Base-by-base conservation (phyloP, 2,888 invertebrate genomes). In the Chouioia cunea region DNA sequence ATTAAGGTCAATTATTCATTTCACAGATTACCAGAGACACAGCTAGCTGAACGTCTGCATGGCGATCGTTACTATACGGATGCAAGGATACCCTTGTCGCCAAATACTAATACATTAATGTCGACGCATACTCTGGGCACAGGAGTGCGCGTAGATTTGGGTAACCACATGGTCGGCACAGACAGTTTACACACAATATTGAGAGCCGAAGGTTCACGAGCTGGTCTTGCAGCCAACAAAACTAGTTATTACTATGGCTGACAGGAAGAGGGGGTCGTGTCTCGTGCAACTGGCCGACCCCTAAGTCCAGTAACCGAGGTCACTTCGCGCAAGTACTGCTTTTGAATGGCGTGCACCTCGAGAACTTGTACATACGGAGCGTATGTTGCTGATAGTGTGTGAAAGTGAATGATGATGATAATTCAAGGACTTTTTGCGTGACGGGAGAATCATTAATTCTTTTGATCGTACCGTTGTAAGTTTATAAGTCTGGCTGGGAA, bases 231-330 rank as follows among this genome's bases (percentile, higher is more conserved):
- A 10, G 48, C n/a, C 27, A 78, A 73, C 68, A 82, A 81, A 65
- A 78, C 79, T 20, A 73, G 71, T 76, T 84, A 83, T 80, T 93
- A 93, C 84, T 93, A 92, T 82, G 93, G 93, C 90, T 93, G 93
- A 93, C 92, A 89, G 81, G 88, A 90, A 84, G 88, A 89, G 76
- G 87, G 86, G 81, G 86, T 84, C 80, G 85, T 81, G 79, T 70
- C 71, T 79, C 69, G 79, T 77, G 81, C 81, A 76, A 1, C 18
- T 50, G 82, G 81, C 70, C 80, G 79, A 70, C 83, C 83, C 77
- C 77, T 85, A 73, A 85, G 84, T 75, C 83, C 84, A 59, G 84
- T 85, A 70, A 83, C 83, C 76, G 84, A 84, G 80, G 82, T 84
- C 76, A 84, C 83, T 78, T 79, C 83, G 65, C 77, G 85, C 69